Evolutionary conservation across 2,113 vertebrate species (phyloP), one percentile per base, ranked within the genome.

Genomic region (Perca schrenkii): DNA sequence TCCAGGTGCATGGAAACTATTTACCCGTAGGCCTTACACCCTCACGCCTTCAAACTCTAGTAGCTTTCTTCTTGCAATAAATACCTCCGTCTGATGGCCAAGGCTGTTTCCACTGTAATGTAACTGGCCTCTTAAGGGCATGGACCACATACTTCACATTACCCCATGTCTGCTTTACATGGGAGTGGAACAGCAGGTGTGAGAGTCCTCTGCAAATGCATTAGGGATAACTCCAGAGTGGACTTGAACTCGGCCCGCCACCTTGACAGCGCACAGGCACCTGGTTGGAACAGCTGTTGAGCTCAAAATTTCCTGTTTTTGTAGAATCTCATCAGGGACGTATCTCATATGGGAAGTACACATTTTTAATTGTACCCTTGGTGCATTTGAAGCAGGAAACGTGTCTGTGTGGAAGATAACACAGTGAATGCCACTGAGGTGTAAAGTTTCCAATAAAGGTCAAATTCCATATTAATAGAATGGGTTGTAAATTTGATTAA

Each of bases 1-100:
- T 13, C 84, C 91, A 91, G 86, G 89, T 90, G 84, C 74, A 83
- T 67, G 79, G 79, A 91, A 92, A 89, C 54, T 82, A 87, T 89
- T 91, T 72, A 54, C 88, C 88, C 69, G 2, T 10, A 43, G 77
- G 83, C 70, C 62, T 72, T 28, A 11, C 13, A 60, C 46, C 21
- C 64, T 80, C 31, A 75, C 25, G 40, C 70, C 72, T 67, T 62
- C 25, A n/a, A 80, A 66, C 77, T 79, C 53, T 22, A 19, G 6
- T 3, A 74, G 78, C 66, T 79, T 71, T 83, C 63, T 64, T 66
- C 79, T 60, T 15, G 68, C 72, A 88, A 78, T 93, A 92, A 93
- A 93, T 92, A 88, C 78, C 64, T 86, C 49, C 19, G 67, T 90
- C 84, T 88, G 86, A 83, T 60, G 19, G 62, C 43, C 71, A 12